phyloP scores from a whole-genome alignment of 1,140 invertebrate genomes.

The Apocrypta bakeri region DNA sequence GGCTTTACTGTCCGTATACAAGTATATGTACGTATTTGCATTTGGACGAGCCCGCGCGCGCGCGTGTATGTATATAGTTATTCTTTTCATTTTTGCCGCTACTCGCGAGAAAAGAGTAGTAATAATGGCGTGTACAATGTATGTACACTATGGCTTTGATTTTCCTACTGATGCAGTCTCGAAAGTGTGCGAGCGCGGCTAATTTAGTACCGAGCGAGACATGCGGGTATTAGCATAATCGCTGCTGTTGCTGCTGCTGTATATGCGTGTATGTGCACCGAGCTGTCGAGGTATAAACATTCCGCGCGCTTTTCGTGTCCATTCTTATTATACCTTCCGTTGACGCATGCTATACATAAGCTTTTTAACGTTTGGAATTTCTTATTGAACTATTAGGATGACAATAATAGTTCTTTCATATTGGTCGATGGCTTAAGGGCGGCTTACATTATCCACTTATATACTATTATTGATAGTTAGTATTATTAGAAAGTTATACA shows the following conservation, averaged over 20 bases:
- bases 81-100: not conserved
- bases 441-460: too few relatives aligned
- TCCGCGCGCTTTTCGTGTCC: conserved; percentile 5
- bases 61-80: not conserved
- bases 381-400: too few relatives aligned
- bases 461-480: too few relatives aligned
- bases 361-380: too few relatives aligned
- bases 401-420: too few relatives aligned
- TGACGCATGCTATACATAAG: not conserved
- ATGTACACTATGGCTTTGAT: not conserved
- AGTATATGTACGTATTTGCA: not conserved
- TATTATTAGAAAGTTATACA: too few relatives aligned
- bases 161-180: not conserved
- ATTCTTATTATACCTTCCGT: not conserved
- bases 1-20: not conserved
- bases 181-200: conserved; percentile 51
- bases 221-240: conserved; percentile 50
- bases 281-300: not conserved
- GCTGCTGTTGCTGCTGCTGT: not conserved
- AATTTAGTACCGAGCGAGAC: conserved; percentile 60
- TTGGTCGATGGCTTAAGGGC: too few relatives aligned
- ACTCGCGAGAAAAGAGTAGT: not conserved
- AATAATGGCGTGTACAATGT: not conserved
- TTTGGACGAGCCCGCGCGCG: too few relatives aligned
- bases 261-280: not conserved